Percentiles rank a stretch among this genome's conserved stretches.
These are phyloP conservation scores for Buathra laborator DNA, from an alignment of 2,888 invertebrate species.

Conservation along the genomic window DNA sequence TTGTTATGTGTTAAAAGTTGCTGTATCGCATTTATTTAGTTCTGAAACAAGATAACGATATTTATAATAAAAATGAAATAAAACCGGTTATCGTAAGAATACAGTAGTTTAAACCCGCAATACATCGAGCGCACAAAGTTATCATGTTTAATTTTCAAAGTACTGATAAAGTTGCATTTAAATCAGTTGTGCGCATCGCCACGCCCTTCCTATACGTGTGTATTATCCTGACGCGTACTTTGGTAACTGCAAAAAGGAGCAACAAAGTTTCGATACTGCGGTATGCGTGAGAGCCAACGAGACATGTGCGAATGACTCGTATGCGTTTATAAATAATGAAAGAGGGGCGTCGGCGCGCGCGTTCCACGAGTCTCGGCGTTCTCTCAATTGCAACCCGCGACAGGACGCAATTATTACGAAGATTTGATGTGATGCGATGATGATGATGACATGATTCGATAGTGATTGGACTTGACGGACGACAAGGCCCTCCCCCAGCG, in stretches of 20 bases:
- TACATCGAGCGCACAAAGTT: constrained; percentile 4
- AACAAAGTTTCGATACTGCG: background rate
- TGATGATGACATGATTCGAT: constrained; percentile 52
- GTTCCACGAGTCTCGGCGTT: constrained; percentile 21
- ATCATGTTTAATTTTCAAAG: constrained; percentile 8
- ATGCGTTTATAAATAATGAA: constrained; percentile 53
- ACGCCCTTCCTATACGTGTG: background rate
- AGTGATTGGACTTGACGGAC: constrained; percentile 57
- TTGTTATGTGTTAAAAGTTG: no score
- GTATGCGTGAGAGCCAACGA: constrained; percentile 23
- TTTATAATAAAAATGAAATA: no score
- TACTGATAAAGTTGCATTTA: constrained; percentile 25
- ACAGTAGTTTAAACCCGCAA: background rate
- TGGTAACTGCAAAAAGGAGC: constrained; percentile 1
- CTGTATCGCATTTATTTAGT: no score
- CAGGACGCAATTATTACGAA: constrained; percentile 57
- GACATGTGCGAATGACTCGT: constrained; percentile 51
- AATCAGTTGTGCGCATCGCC: constrained; percentile 15
- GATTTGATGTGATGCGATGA: constrained; percentile 36
- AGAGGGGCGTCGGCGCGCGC: constrained; percentile 9
- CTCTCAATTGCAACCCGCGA: constrained; percentile 53
- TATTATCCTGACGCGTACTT: constrained; percentile 18
- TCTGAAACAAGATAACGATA: no score
- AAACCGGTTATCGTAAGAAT: no score
- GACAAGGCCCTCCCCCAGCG: constrained; percentile 40